Evolutionary conservation across 2,797 vertebrate genomes (phyloP), one percentile per base, ranked within the genome.

Genomic region (Sternotherus odoratus): DNA sequence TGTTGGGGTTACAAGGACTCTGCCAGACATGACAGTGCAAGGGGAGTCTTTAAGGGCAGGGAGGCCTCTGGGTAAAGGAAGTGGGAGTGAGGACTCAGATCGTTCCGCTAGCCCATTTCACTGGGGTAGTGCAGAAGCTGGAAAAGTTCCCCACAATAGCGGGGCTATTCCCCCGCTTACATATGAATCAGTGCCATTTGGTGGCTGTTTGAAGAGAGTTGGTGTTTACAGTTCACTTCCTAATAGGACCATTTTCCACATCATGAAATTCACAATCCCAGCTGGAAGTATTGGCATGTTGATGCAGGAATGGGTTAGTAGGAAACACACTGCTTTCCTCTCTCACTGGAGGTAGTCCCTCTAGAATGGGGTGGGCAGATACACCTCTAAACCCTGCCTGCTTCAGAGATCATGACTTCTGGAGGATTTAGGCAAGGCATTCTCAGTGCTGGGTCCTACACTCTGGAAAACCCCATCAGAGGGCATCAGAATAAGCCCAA

Each of bases 321-420:
- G 87, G 91, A 89, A 86, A 82, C 8, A 86, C 69, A 33, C 80
- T 1, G 83, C 89, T 88, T 93, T 30, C 10, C 79, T 88, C 83
- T 83, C 13, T 33, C 86, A 30, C 79, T 60, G 91, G 66, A 74
- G 85, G 50, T 89, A 16, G 13, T 88, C 82, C 81, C 87, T 91
- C 78, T 93, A 80, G 84, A 91, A 39, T 79, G 91, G 56, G 15
- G 72, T 87, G 46, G 63, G 78, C 56, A 72, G 78, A 75, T 78
- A 85, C 36, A 24, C 53, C 63, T 36, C 16, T 57, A 79, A 33
- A 6, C 69, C 86, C 30, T 6, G 94, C 89, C 69, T 77, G 87
- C 43, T 89, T 79, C 46, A 78, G 36, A 33, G 24, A 28, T 15
- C 56, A 30, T 30, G 28, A 60, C 28, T 33, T 33, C 56, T 60